phyloP scores from a whole-genome alignment of 2,888 invertebrate species.

The Drosophila rellima region DNA sequence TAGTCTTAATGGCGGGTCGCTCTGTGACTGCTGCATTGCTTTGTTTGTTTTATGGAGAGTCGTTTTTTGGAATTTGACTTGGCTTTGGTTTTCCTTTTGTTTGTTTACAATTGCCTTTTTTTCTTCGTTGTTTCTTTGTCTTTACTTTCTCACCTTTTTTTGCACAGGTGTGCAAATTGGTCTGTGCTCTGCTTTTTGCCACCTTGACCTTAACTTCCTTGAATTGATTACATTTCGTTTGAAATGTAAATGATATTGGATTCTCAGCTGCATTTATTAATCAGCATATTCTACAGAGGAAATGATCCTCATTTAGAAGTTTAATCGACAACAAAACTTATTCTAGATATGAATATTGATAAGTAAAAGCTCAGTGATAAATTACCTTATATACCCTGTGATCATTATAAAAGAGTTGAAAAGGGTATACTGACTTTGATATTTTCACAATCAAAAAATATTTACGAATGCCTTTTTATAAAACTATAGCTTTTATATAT shows the following conservation, averaged over 20 bases:
- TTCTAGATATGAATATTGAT: background rate
- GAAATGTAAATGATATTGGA: background rate
- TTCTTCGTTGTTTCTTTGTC: constrained; percentile 1
- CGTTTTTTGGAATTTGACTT: constrained; percentile 19
- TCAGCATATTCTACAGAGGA: background rate
- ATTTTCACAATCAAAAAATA: too few species aligned
- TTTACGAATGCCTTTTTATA: too few species aligned
- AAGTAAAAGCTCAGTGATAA: background rate
- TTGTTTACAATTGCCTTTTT: constrained; percentile 45
- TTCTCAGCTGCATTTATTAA: constrained; percentile 17
- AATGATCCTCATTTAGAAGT: background rate
- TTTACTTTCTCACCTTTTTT: constrained; percentile 18
- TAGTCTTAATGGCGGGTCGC: constrained; percentile 43
- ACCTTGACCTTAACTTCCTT: constrained; percentile 74
- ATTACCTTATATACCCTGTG: background rate
- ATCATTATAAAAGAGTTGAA: too few species aligned
- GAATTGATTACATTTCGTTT: constrained; percentile 53
- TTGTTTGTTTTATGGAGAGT: constrained; percentile 29
- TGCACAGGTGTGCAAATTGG: constrained; percentile 51
- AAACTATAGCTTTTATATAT: too few species aligned
- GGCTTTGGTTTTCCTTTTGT: constrained; percentile 23
- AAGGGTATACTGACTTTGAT: too few species aligned
- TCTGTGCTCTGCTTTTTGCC: constrained; percentile 27
- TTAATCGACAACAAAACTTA: background rate
- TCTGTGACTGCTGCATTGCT: constrained; percentile 33